Evolutionary conservation across 2,113 vertebrate genomes (phyloP), one percentile per base, ranked within the genome.

Genomic region (Aspiorhynchus laticeps): DNA sequence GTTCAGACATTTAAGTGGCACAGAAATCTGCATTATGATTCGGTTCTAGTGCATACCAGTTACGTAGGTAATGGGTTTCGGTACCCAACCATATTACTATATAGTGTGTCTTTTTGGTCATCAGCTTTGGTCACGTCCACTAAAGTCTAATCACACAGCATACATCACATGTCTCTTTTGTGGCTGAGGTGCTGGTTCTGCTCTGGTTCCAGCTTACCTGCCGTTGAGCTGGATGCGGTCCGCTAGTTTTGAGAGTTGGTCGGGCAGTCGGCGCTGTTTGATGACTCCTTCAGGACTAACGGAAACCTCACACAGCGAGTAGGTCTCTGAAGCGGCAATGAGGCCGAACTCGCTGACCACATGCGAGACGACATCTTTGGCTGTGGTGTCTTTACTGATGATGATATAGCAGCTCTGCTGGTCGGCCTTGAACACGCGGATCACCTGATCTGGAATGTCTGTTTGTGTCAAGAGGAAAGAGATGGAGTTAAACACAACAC

Each of bases 391-490:
- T 90, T 98, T 98, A 92, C 97, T 98, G 93, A 99, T 98, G 92
- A 99, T 98, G 89, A 99, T 97, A 93, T 99, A 99, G 92, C 97
- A 98, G 82, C 98, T 99, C 92, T 98, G 98, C 90, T 99, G 98
- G 92, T 99, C 98, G 0, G 97, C 97, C 92, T 97, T 98, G 93
- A 99, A 99, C 89, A 99, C 97, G 84, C 97, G 92, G 46, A 99
- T 98, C 85, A 99, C 98, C 93, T 99, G 98, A 92, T 99, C 98
- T 1, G 97, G 98, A 91, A 97, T 96, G 92, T 99, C 98, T 99
- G 85, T 31, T n/a, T 17, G 36, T 19, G 9, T 5, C 69, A 41
- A 36, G 61, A 38, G 75, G 19, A 79, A 46, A 33, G 33, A 7
- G 26, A 26, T 6, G 69, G 19, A 6, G 17, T 38, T 71, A 38